phyloP scores from a whole-genome alignment of 1,140 invertebrate species.

The Cydia fagiglandana region DNA sequence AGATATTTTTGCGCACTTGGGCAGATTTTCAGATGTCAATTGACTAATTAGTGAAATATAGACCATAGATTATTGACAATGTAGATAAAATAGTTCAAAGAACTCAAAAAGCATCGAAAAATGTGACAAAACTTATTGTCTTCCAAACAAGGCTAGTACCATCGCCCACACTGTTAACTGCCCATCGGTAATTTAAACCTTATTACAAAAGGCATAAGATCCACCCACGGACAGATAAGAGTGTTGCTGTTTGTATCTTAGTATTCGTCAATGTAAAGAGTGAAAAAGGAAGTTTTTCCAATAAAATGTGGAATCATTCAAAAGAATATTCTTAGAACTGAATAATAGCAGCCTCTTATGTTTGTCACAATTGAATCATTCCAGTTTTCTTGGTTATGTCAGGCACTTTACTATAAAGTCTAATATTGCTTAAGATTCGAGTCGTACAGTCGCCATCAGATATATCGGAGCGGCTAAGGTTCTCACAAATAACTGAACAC shows the following conservation, averaged over 20 bases:
- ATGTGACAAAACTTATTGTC: constrained; percentile 7
- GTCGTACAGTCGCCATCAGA: too few species aligned
- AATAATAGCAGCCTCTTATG: not conserved
- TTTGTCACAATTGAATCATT: not conserved
- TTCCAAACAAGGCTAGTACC: not conserved
- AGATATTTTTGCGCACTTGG: too few species aligned
- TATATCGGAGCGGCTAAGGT: too few species aligned
- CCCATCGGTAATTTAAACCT: too few species aligned
- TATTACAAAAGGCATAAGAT: too few species aligned
- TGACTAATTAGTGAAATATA: not conserved
- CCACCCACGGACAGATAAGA: too few species aligned
- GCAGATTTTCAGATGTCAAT: too few species aligned
- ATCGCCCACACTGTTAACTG: too few species aligned
- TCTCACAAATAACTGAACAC: too few species aligned
- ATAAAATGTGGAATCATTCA: not conserved
- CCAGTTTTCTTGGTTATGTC: not conserved
- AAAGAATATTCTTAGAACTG: not conserved
- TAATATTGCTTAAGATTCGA: constrained; percentile 9
- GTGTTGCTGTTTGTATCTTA: not conserved
- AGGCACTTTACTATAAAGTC: constrained; percentile 1
- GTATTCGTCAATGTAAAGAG: not conserved
- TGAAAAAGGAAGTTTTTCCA: not conserved
- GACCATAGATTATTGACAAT: not conserved
- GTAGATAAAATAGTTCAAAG: constrained; percentile 11
- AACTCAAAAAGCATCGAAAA: not conserved